Evolutionary conservation across 2,888 invertebrate genomes (phyloP), one percentile per base, ranked within the genome.

Genomic region (Anorthoa munda): DNA sequence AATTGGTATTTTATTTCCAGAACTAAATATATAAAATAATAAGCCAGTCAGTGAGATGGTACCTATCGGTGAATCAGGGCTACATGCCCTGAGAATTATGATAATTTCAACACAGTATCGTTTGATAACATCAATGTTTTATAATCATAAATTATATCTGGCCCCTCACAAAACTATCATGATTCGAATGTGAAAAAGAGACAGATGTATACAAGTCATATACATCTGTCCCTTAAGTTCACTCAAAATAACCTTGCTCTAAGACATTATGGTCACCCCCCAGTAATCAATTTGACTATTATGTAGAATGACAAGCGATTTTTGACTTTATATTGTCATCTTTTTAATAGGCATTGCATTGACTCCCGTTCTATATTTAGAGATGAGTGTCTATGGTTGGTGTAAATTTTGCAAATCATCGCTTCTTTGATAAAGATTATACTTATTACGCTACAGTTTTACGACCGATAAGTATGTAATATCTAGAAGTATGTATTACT

Each of bases 351-450:
- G 45, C 17, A 12, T 18, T 50, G 7, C 12, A 56, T 31, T 75
- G 74, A 74, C 65, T 51, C 18, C 65, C 15, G 51, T n/a, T 65
- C 73, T 75, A 66, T 75, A 75, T 2, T 58, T 75, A 75, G 58
- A 66, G 17, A 51, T 75, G 58, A 66, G 75, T 58, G 50, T 75
- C 18, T 75, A 58, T 51, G 46, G 13, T n/a, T 18, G 21, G n/a
- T 11, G 4, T 31, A 21, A 17, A n/a, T 51, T 58, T 66, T 74
- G 65, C 58, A 74, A 75, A 31, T 74, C 65, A 74, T 66, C 11
- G 21, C 9, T 17, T 13, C 9, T 60, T 51, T 61, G 31, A 55
- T 48, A 61, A 72, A 48, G 12, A 46, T 51, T 72, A 11, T 53
- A 17, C 13, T 15, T 50, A 71, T 18, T 46, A 46, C 31, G 53